Evolutionary conservation across 1,140 invertebrate genomes (phyloP), one percentile per base, ranked within the genome.

Genomic region (Zaprionus nigranus): DNA sequence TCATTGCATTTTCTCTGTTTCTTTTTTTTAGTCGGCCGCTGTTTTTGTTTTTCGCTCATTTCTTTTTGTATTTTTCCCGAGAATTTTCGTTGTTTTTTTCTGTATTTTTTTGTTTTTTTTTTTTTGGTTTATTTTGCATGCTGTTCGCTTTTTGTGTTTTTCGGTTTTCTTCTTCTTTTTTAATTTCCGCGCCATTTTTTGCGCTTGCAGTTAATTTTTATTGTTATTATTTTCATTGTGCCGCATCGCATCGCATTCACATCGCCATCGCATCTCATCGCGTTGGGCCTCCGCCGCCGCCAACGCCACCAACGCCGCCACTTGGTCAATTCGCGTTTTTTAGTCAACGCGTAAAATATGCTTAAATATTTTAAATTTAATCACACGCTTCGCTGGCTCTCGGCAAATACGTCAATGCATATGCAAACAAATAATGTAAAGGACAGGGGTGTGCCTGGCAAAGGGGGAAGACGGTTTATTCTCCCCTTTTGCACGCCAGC

Each of bases 301-400:
- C 13, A n/a, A 2, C 9, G 54, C 40, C 65, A 59, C n/a, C n/a
- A n/a, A n/a, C 13, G 36, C 12, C 36, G 17, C 73, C 73, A 71
- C 60, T 75, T 86, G 82, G 82, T 79, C 83, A 82, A 72, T 86
- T 76, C 12, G 49, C 49, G 79, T 59, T 56, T 80, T 79, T 83
- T 81, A 87, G 81, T 87, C 85, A 88, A 88, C 84, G 81, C 84
- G 84, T 84, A 88, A 88, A 88, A 88, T 88, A 88, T 88, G 84
- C 85, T 88, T 88, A 88, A 88, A 88, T 88, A 88, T 88, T 88
- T 88, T 88, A 88, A 88, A 88, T 88, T 88, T 88, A 88, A 88
- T 88, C 85, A 87, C 84, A 87, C 84, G 84, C 84, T 75, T 74
- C 84, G 84, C 81, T 88, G 84, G 57, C 84, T 64, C 46, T 88